These are phyloP conservation scores for Opisthograptis luteolata DNA, from an alignment of 2,888 invertebrate genomes.

Conservation along the genomic window DNA sequence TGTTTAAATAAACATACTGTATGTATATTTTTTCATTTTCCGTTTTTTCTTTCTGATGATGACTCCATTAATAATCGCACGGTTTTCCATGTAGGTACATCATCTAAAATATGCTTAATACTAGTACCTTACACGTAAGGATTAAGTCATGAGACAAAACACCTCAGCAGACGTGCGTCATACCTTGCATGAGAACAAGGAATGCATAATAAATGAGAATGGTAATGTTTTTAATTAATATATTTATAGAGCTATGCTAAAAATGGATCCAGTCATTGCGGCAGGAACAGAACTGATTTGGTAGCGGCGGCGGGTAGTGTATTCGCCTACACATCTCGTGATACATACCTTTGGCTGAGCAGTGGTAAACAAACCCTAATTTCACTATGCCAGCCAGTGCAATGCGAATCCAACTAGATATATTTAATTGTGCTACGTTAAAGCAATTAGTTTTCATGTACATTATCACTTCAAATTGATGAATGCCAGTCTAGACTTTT, in stretches of 20 bases:
- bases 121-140: not conserved
- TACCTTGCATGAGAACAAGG: constrained; percentile 24
- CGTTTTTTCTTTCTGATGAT: too few species aligned
- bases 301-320: constrained; percentile 56
- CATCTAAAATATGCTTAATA: not conserved
- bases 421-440: not conserved
- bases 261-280: constrained; percentile 58
- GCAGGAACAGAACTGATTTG: constrained; percentile 69
- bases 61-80: too few species aligned
- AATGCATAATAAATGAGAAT: constrained; percentile 36
- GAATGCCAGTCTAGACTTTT: not conserved
- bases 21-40: not conserved
- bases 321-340: constrained; percentile 72
- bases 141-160: constrained; percentile 11
- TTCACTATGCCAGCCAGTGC: constrained; percentile 52
- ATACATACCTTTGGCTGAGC: constrained; percentile 74
- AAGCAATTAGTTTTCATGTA: not conserved
- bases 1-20: too few species aligned
- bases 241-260: constrained; percentile 60
- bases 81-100: not conserved
- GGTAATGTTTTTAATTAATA: constrained; percentile 37
- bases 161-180: constrained; percentile 14
- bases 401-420: constrained; percentile 49
- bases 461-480: not conserved
- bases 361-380: constrained; percentile 78